Evolutionary conservation across 1,140 invertebrate genomes (phyloP), one percentile per base, ranked within the genome.

Genomic region (Atta cephalotes): DNA sequence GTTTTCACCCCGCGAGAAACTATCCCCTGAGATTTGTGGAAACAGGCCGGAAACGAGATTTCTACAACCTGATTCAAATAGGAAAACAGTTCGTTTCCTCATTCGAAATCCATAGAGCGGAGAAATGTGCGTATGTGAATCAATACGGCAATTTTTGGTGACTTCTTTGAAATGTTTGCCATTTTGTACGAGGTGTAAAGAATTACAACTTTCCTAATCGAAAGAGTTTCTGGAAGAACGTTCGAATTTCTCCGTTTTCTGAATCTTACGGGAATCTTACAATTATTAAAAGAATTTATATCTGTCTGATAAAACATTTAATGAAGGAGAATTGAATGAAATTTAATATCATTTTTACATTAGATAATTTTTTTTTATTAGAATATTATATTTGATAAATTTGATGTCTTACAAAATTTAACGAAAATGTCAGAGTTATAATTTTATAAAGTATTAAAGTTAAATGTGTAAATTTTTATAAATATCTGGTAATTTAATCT

Each of bases 41-140:
- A 76, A 51, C 80, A 39, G 68, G 9, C 53, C 68, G 80, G 80
- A 82, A 62, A 82, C 80, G 35, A 72, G 58, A 84, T 84, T 82
- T 84, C 56, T 84, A 76, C 58, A 62, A 74, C 70, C 70, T 51
- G 80, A 84, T 14, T 71, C 31, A 71, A 68, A 81, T 49, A 76
- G 80, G 70, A 84, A 76, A 84, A 76, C 56, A 84, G 80, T 84
- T 84, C 70, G 70, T 84, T 84, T 84, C 39, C 70, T 76, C 56
- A 76, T 84, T 84, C 80, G 58, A 76, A 84, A 84, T 76, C 39
- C 39, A 84, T 84, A 63, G n/a, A 74, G 21, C 35, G 80, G 25
- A 12, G 25, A 84, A 76, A 63, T 35, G 56, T 49, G 49, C 31
- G 39, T 28, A 49, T 21, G 39, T 18, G 51, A 53, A 16, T n/a